Percentiles rank a stretch among this genome's conserved stretches.
phyloP scores from a whole-genome alignment of 2,113 vertebrate genomes.

The Antennarius striatus region DNA sequence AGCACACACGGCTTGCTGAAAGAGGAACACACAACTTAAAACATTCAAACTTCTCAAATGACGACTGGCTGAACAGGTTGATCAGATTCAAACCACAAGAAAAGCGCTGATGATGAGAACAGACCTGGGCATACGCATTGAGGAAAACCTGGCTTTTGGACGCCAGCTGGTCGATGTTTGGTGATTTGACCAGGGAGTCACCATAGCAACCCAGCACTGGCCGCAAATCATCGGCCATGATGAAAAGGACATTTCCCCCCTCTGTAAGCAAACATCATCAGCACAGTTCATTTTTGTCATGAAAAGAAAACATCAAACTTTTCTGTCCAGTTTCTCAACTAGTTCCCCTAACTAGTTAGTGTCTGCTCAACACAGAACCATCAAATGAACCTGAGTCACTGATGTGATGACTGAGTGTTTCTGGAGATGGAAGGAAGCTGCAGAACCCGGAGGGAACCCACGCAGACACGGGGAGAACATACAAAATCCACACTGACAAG shows the following conservation, averaged over 20 bases:
- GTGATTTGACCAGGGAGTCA: constrained; percentile 84
- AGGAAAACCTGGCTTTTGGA: constrained; percentile 88
- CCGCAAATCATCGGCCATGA: constrained; percentile 91
- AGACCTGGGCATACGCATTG: constrained; percentile 90
- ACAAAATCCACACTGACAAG: no score
- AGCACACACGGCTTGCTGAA: constrained; percentile 93
- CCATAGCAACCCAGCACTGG: constrained; percentile 88
- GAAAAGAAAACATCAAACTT: no score
- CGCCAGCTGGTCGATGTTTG: constrained; percentile 93
- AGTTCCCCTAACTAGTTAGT: no score
- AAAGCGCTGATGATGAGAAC: neutral
- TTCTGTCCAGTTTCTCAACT: neutral
- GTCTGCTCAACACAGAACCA: no score
- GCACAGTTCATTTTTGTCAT: no score
- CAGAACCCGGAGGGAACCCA: no score
- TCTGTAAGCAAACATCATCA: constrained; percentile 57
- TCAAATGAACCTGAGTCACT: no score
- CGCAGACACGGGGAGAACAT: no score
- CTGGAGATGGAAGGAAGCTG: no score
- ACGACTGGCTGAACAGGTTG: neutral
- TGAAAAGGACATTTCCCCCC: constrained; percentile 85
- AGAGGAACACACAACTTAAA: neutral
- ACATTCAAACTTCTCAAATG: neutral
- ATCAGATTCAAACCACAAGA: neutral
- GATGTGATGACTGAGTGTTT: no score